Evolutionary conservation across 2,113 vertebrate genomes (phyloP).

Genomic region (Gopherus flavomarginatus): DNA sequence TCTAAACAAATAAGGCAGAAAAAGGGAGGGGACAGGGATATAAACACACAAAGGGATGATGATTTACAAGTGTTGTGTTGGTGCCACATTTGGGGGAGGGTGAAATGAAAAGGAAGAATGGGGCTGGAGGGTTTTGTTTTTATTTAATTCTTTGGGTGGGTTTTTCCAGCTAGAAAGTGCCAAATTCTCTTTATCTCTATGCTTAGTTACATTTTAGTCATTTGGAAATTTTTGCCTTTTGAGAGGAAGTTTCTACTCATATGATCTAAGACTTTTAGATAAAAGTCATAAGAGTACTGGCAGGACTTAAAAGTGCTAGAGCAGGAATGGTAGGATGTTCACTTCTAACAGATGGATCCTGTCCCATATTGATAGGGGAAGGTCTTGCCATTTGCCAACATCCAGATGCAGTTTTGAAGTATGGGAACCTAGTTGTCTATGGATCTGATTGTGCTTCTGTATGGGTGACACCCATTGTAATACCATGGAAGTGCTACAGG

Average conservation of each 20-base stretch:
- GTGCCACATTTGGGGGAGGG: not conserved
- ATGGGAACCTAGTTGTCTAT: not conserved
- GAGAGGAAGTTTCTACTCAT: not conserved
- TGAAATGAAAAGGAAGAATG: not conserved
- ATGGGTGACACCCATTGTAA: not conserved
- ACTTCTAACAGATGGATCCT: not conserved
- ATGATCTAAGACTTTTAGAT: slow-evolving; percentile 2
- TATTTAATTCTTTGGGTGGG: not conserved
- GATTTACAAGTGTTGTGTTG: not conserved
- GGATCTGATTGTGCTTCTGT: not conserved
- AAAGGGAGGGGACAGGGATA: not conserved
- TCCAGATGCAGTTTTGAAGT: not conserved
- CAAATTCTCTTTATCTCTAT: not conserved
- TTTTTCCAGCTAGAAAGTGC: not conserved
- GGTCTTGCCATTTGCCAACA: not conserved
- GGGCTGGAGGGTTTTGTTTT: not conserved
- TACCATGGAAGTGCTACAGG: not conserved
- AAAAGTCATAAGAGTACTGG: not conserved
- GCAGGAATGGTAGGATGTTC: not conserved
- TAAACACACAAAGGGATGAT: not conserved
- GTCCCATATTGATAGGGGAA: not conserved
- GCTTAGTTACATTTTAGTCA: not conserved
- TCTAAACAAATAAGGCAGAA: not conserved
- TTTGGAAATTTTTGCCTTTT: not conserved
- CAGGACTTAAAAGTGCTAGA: slow-evolving; percentile 12